Base-by-base conservation (phyloP, 2,888 invertebrate genomes). In the Epinotia ramella region DNA sequence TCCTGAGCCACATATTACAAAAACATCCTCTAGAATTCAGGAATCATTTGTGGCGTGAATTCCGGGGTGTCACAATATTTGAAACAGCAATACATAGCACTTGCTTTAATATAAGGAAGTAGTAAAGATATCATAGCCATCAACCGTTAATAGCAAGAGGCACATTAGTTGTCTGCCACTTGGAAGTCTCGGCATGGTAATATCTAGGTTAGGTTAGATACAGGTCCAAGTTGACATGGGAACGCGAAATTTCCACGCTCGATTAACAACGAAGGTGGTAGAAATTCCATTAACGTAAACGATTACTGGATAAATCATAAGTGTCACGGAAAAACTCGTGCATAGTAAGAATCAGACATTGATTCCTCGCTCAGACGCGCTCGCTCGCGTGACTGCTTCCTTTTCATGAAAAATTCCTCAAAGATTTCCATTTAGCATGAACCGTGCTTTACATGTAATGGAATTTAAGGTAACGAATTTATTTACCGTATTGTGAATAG, bases 341-440 rank as follows among this genome's bases (percentile, higher is more conserved):
- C 59, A 73, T 66, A 60, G 49, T 28, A 56, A 24, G 60, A 53
- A 69, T 46, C 56, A 73, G 73, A 65, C 69, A 63, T 81, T 77
- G 78, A 80, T 80, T 81, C 77, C 73, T 78, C 79, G 81, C 81
- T 79, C 81, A 78, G 78, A 73, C 77, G 80, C 77, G 46, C 78
- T 71, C 73, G 79, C 77, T 84, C 79, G 82, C 86, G 84, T 85
- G 84, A 82, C 82, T 78, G 80, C 81, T 87, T 88, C 85, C 86
- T 86, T 81, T 81, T 80, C 78, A 78, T 81, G 79, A 80, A 82
- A 82, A 76, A 76, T 71, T 59, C 69, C 69, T 44, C 44, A 62
- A 66, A 75, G 74, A 79, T 79, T 78, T 78, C 77, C 74, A 73
- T 77, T 68, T 77, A 66, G 77, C 68, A 77, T 76, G 67, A 78